A percentile compares a stretch with the other conserved stretches of the same genome.
Evolutionary conservation across 2,888 invertebrate genomes (phyloP).

Genomic region (Dicyrtomina minuta): DNA sequence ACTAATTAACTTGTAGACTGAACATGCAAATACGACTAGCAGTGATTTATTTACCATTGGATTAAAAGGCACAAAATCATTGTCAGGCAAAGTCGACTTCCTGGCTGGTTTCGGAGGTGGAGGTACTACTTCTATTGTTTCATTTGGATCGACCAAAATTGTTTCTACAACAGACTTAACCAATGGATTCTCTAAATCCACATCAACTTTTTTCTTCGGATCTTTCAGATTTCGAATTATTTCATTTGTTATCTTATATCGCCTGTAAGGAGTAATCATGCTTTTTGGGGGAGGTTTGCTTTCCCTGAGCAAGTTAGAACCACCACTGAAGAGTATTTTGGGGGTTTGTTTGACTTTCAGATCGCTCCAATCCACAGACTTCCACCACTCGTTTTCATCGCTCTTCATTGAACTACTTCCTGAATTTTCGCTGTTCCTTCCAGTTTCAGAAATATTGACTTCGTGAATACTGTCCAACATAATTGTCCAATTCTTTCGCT

Average conservation of each 20-base stretch:
- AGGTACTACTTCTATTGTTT: constrained; percentile 16
- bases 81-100: constrained; percentile 11
- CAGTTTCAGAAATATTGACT: constrained; percentile 5
- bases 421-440: background rate
- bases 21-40: too few species aligned
- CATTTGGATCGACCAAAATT: constrained; percentile 35
- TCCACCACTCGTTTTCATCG: constrained; percentile 2
- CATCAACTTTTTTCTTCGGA: constrained; percentile 36
- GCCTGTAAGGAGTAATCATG: constrained; percentile 36
- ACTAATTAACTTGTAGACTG: too few species aligned
- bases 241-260: constrained; percentile 46
- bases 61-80: constrained; percentile 50
- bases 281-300: too few species aligned
- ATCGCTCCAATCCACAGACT: constrained; percentile 25
- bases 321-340: constrained; percentile 10
- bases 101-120: too few species aligned
- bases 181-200: constrained; percentile 45
- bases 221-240: constrained; percentile 47
- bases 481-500: constrained; percentile 45
- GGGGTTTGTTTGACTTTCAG: constrained; percentile 14
- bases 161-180: constrained; percentile 48
- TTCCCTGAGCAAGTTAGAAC: background rate
- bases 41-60: constrained; percentile 48
- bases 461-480: constrained; percentile 49
- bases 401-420: too few species aligned